Evolutionary conservation across 2,888 invertebrate species (phyloP).

Genomic region (Escarpia spicata): DNA sequence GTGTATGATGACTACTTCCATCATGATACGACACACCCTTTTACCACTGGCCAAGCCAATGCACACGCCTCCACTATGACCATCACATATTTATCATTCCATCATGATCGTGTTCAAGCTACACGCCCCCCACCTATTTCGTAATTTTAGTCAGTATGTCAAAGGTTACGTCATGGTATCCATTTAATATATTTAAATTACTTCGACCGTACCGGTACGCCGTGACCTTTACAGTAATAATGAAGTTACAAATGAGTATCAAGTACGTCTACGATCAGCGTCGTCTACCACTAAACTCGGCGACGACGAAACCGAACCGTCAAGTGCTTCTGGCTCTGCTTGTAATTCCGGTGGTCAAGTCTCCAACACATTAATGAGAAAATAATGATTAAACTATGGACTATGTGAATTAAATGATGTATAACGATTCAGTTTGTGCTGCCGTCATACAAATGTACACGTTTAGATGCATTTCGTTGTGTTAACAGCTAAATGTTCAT

Average conservation of each 20-base stretch:
- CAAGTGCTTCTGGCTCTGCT: background rate
- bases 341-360: background rate
- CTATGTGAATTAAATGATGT: background rate
- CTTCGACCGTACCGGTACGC: background rate
- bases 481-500: background rate
- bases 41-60: background rate
- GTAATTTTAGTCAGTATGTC: background rate
- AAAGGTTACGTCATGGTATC: background rate
- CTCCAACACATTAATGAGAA: background rate
- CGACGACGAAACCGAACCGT: background rate
- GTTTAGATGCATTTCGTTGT: background rate
- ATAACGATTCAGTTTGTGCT: background rate
- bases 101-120: background rate
- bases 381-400: background rate
- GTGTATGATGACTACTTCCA: background rate
- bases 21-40: background rate
- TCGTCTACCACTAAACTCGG: background rate
- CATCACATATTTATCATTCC: conserved; percentile 4
- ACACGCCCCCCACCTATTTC: background rate
- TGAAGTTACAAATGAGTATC: background rate
- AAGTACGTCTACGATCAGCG: background rate
- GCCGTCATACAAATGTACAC: background rate
- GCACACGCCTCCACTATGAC: background rate
- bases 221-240: background rate
- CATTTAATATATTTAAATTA: background rate